A percentile compares a stretch with the other conserved stretches of the same genome.
phyloP scores from a whole-genome alignment of 2,797 vertebrate species.

The Enteromius unitaeniatus region DNA sequence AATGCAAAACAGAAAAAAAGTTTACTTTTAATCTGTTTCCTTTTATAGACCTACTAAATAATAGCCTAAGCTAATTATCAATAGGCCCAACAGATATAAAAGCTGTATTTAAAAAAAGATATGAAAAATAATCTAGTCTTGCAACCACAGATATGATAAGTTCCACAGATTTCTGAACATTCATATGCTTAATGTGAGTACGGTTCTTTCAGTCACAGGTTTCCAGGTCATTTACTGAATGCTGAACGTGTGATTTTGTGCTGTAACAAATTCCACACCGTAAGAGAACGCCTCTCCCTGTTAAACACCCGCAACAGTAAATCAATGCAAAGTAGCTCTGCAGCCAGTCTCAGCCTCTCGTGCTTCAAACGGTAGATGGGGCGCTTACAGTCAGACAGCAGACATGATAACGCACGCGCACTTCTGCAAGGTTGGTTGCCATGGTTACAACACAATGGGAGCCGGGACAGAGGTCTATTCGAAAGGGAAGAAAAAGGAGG shows the following conservation, averaged over 20 bases:
- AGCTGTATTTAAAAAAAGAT: neutral
- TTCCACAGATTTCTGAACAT: neutral
- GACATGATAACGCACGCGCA: slow-evolving; percentile 73
- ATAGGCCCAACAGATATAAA: neutral
- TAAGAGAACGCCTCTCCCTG: slow-evolving; percentile 29
- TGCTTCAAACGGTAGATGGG: slow-evolving; percentile 72
- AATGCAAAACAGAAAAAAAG: neutral
- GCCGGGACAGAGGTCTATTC: slow-evolving; percentile 82
- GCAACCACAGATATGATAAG: neutral
- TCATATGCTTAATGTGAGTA: neutral
- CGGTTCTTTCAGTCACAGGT: neutral
- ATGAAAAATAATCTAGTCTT: neutral
- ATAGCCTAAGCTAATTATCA: neutral
- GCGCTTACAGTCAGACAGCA: slow-evolving; percentile 65
- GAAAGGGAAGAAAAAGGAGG: slow-evolving; percentile 68
- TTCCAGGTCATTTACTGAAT: neutral
- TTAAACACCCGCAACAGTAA: slow-evolving; percentile 43
- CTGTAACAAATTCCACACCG: slow-evolving; percentile 55
- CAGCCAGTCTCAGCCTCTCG: slow-evolving; percentile 49
- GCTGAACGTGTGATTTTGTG: neutral
- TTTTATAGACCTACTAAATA: neutral
- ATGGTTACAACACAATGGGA: slow-evolving; percentile 86
- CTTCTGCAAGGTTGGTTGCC: slow-evolving; percentile 74
- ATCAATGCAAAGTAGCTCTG: slow-evolving; percentile 47
- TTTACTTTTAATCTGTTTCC: neutral